Evolutionary conservation across 30 jellyfish, hydroid and myxozoan genomes (phyloP).

Genomic region (Hydractinia echinata): DNA sequence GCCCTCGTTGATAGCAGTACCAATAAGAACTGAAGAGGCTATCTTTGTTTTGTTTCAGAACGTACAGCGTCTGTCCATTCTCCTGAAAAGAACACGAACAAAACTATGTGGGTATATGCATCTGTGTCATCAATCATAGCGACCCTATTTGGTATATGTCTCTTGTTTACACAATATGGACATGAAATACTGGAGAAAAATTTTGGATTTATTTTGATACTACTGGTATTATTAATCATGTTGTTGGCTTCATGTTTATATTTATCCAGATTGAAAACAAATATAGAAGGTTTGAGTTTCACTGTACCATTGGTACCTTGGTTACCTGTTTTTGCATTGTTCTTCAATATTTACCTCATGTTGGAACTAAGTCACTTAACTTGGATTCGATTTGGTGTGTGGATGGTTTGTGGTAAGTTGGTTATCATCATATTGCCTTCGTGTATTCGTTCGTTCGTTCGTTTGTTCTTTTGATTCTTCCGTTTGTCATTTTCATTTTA

Average conservation of each 20-base stretch:
- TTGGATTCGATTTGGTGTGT: constrained; percentile 84
- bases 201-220: constrained; percentile 42
- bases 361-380: constrained; percentile 73
- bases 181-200: constrained; percentile 17
- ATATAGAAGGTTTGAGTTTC: constrained; percentile 61
- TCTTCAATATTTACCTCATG: constrained; percentile 73
- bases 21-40: no score
- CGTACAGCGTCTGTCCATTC: no score
- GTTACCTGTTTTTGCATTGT: constrained; percentile 65
- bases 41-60: no score
- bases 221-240: constrained; percentile 45
- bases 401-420: constrained; percentile 82
- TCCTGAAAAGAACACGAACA: no score
- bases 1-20: no score
- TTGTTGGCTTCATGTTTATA: constrained; percentile 58
- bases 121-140: no score
- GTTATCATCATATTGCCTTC: neutral
- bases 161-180: neutral
- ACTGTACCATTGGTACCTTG: constrained; percentile 81
- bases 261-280: constrained; percentile 60
- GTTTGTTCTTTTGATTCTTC: no score
- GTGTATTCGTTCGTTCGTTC: no score
- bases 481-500: no score
- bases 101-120: no score
- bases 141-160: neutral